These are phyloP conservation scores for Hypothenemus hampei DNA, from an alignment of 1,140 invertebrate species.

Conservation along the genomic window DNA sequence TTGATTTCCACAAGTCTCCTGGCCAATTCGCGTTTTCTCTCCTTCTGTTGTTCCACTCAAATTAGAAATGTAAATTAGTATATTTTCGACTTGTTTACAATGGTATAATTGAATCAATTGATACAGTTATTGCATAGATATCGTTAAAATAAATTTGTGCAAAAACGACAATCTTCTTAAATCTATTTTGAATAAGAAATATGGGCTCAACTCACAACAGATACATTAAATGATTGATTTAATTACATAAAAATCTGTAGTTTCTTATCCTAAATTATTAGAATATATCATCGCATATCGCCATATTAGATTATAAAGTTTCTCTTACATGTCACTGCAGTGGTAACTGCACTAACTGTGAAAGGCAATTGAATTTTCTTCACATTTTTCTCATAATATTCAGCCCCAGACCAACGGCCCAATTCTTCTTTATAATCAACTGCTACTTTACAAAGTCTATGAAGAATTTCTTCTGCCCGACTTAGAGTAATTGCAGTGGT, in stretches of 20 bases:
- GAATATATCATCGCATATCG: background rate
- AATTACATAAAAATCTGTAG: too few species aligned
- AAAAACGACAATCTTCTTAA: too few species aligned
- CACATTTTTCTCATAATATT: constrained; percentile 81
- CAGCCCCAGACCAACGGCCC: constrained; percentile 70
- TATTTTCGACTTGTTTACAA: too few species aligned
- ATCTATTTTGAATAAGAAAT: too few species aligned
- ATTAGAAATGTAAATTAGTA: too few species aligned
- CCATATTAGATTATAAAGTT: background rate
- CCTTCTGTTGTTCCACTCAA: constrained; percentile 75
- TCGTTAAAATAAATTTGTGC: too few species aligned
- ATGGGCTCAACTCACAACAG: too few species aligned
- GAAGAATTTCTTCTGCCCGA: constrained; percentile 80
- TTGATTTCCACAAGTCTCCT: constrained; percentile 78
- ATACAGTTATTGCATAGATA: too few species aligned
- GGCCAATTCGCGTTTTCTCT: constrained; percentile 78
- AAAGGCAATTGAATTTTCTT: constrained; percentile 81
- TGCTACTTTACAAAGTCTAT: constrained; percentile 73
- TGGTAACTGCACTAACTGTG: constrained; percentile 52
- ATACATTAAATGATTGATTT: too few species aligned
- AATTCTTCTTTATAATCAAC: constrained; percentile 75
- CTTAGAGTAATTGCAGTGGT: constrained; percentile 79
- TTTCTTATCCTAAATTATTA: too few species aligned
- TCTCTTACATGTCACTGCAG: constrained; percentile 49
- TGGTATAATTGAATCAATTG: too few species aligned